Evolutionary conservation across 2,797 vertebrate species (phyloP), one percentile per base, ranked within the genome.

Genomic region (Poeciliopsis turneri): DNA sequence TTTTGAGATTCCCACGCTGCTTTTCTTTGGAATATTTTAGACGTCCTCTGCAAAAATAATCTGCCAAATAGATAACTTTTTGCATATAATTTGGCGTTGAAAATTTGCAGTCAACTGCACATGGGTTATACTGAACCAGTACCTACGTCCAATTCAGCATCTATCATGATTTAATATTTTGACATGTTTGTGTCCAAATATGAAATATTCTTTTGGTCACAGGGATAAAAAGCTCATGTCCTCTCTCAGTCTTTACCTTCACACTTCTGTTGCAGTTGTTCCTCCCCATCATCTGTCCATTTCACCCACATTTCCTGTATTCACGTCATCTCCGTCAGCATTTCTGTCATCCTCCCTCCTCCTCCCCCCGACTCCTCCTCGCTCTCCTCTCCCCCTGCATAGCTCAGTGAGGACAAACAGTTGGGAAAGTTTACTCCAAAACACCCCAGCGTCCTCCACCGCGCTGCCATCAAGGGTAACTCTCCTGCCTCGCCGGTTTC

Each of bases 341-440:
- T 75, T 79, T 81, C 59, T 74, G 72, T 20, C 73, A 68, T 23
- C 0, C 43, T 79, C 28, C 57, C n/a, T 23, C 1, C 49, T 79
- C 57, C 57, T n/a, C n/a, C 33, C 33, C 2, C 33, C n/a, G 25
- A 12, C 55, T 61, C 57, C 74, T 61, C 74, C 33, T 66, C 10
- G 2, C 33, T 66, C 18, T 39, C 33, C 33, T 39, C 80, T 70
- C 82, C 68, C 16, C 83, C 66, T 83, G 86, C 84, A 84, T 85
- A 78, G 46, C 81, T 82, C 80, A 74, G 85, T 83, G 85, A 93
- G 92, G 86, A 84, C 92, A 94, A 95, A 94, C 92, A 94, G 77
- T 81, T 33, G 0, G 33, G 66, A 55, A 33, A 53, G 89, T 96
- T 95, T 94, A 94, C 94, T 93, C 89, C 93, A 95, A 93, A 96